Conservation (phyloP, 1,140 invertebrate species). For the Lepidurus apus region DNA sequence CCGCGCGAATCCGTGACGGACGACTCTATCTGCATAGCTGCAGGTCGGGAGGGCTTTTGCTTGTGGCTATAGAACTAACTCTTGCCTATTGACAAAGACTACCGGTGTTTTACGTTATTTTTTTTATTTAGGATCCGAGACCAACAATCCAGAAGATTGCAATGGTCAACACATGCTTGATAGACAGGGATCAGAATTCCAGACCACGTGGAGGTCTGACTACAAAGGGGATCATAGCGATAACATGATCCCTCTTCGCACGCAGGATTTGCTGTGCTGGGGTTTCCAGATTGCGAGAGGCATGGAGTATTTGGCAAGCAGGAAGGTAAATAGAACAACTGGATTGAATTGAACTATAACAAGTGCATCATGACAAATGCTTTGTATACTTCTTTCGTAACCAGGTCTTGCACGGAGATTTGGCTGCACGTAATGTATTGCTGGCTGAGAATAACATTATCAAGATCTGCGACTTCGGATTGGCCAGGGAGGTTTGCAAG, state of each 20-base stretch:
- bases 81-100: too few relatives aligned
- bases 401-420: conserved; percentile 85
- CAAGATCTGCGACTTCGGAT: conserved; percentile 94
- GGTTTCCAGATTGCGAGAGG: conserved; percentile 89
- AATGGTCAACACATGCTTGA: conserved; percentile 46
- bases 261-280: conserved; percentile 80
- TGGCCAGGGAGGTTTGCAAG: conserved; percentile 89
- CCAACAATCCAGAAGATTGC: background rate
- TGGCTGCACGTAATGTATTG: conserved; percentile 93
- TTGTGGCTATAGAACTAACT: too few relatives aligned
- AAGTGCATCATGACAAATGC: conserved; percentile 41
- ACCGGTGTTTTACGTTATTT: too few relatives aligned
- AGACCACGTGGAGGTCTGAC: conserved; percentile 67
- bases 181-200: conserved; percentile 53
- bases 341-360: background rate
- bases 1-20: background rate
- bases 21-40: background rate
- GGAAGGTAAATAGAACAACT: conserved; percentile 56
- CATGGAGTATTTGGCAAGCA: conserved; percentile 87
- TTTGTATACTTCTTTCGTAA: conserved; percentile 41
- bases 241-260: conserved; percentile 56
- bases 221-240: conserved; percentile 58
- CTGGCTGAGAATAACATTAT: conserved; percentile 79
- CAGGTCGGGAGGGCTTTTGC: background rate
- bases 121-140: too few relatives aligned